Percentiles rank a stretch among this genome's conserved stretches.
phyloP scores from a whole-genome alignment of 1,140 invertebrate genomes.

The Meteorus sp. region DNA sequence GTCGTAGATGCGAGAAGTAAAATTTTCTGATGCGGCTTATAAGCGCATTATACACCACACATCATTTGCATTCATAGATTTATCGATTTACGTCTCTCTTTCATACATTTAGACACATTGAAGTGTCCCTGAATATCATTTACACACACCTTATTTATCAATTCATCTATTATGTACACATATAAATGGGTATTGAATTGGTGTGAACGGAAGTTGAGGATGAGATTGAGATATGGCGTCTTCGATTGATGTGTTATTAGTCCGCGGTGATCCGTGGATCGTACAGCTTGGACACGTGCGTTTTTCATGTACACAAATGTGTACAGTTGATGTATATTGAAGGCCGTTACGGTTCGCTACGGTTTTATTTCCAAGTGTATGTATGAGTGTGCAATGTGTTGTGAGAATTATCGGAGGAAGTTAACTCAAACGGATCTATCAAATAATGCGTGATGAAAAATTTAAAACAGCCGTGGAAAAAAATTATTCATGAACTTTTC shows the following conservation, averaged over 20 bases:
- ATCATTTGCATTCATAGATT: constrained; percentile 37
- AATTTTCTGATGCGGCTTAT: constrained; percentile 32
- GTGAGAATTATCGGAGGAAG: too few relatives aligned
- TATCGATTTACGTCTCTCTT: constrained; percentile 59
- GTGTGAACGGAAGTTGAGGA: background rate
- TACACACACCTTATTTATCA: too few relatives aligned
- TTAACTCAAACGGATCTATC: too few relatives aligned
- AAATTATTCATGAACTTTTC: too few relatives aligned
- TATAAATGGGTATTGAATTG: background rate
- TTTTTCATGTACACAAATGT: too few relatives aligned
- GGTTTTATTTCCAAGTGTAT: background rate
- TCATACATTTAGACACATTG: background rate
- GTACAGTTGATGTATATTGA: too few relatives aligned
- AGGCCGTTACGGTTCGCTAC: background rate
- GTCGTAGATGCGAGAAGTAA: constrained; percentile 10
- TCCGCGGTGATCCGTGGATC: background rate
- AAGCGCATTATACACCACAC: constrained; percentile 57
- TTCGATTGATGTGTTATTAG: background rate
- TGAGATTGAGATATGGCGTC: background rate
- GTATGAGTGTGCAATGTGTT: constrained; percentile 14
- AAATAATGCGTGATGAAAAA: too few relatives aligned
- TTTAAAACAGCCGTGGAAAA: too few relatives aligned
- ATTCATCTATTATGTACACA: background rate
- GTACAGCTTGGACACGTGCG: too few relatives aligned
- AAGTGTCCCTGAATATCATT: too few relatives aligned